phyloP scores from a whole-genome alignment of 2,888 invertebrate genomes.

The Eupithecia pulchellata region DNA sequence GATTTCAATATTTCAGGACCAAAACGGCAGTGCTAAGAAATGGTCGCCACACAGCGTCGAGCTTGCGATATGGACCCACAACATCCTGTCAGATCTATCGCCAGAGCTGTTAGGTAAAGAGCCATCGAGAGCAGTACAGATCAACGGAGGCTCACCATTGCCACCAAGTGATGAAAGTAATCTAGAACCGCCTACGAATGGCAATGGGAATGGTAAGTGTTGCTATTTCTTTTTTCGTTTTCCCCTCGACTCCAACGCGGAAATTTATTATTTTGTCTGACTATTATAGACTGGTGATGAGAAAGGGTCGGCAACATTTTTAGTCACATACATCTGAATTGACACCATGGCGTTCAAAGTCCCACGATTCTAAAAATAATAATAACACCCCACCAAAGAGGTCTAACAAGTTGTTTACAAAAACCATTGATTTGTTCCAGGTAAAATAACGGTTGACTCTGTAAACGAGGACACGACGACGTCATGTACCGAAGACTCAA shows the following conservation, averaged over 20 bases:
- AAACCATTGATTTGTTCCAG: constrained; percentile 51
- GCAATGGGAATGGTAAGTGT: constrained; percentile 81
- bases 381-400: no score
- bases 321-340: no score
- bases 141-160: constrained; percentile 82
- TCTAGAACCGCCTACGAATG: constrained; percentile 88
- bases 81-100: constrained; percentile 93
- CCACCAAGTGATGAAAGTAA: constrained; percentile 91
- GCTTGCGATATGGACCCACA: constrained; percentile 96
- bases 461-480: constrained; percentile 89
- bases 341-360: no score
- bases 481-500: constrained; percentile 91
- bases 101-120: constrained; percentile 93
- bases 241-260: background rate
- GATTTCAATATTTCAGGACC: constrained; percentile 63
- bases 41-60: constrained; percentile 94
- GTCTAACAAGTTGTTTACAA: background rate
- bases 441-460: constrained; percentile 82
- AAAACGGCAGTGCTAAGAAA: constrained; percentile 85
- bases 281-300: no score
- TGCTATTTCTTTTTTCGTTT: background rate
- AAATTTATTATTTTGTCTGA: no score
- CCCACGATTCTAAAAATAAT: no score
- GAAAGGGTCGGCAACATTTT: no score
- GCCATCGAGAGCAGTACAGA: constrained; percentile 77